phyloP scores from a whole-genome alignment of 2,113 vertebrate species.

The Proteles cristata region DNA sequence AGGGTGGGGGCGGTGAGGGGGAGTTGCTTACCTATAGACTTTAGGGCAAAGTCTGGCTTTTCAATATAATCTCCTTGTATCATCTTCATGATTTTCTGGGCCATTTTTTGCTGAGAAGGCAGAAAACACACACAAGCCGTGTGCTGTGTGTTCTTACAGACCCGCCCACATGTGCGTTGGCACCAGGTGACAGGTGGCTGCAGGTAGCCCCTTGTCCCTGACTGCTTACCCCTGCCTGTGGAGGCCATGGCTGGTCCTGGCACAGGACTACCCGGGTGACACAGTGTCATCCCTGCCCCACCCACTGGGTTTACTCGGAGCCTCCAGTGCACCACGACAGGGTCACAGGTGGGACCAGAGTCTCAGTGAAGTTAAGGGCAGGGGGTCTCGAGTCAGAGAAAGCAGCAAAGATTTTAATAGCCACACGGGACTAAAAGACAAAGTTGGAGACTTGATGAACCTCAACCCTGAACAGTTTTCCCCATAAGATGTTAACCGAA shows the following conservation, averaged over 20 bases:
- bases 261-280: accelerated
- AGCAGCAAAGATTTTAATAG: background rate
- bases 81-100: slow-evolving; percentile 80
- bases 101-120: slow-evolving; percentile 70
- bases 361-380: background rate
- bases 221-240: background rate
- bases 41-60: slow-evolving; percentile 80
- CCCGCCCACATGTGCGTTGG: accelerated
- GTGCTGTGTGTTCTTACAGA: too few relatives aligned
- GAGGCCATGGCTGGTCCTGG: background rate
- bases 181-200: too few relatives aligned
- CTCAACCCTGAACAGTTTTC: background rate
- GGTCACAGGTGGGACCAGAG: background rate
- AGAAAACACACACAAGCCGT: slow-evolving; percentile 21
- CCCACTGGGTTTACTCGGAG: background rate
- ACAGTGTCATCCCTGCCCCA: accelerated
- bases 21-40: slow-evolving; percentile 70
- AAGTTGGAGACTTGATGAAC: background rate
- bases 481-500: background rate
- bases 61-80: slow-evolving; percentile 81
- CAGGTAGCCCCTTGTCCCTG: background rate
- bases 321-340: background rate
- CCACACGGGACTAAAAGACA: background rate
- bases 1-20: background rate
- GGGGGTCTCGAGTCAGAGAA: background rate